Base-by-base conservation (phyloP, 2,797 vertebrate genomes). In the Lepidocolaptes lacrymiger region DNA sequence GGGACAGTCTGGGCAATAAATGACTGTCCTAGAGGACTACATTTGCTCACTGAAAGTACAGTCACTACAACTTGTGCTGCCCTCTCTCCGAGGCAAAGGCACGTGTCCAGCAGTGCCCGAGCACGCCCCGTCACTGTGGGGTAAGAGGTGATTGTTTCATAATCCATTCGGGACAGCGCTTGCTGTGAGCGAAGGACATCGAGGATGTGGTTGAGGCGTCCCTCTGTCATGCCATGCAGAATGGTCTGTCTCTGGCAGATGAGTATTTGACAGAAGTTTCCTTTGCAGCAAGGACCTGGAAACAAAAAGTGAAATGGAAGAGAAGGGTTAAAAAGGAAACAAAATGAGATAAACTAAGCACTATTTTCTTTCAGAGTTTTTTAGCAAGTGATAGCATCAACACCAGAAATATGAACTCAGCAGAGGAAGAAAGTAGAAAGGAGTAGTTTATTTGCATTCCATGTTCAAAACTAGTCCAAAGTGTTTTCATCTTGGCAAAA, bases 141-240 rank as follows among this genome's bases (percentile, higher is more conserved):
- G 12, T 73, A n/a, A 0, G 97, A 95, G 17, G 54, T 85, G 63
- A 98, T 98, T 20, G 69, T 84, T 73, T 98, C 98, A 1, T 98
- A 98, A 23, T 97, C 97, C 88, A 43, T 51, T 6, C 93, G 95
- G 17, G 97, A 97, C 77, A 98, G 56, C 0, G 9, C 83, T 20
- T 91, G 95, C 48, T 93, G 93, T 0, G 98, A 96, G 48, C 97
- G 97, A 14, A 98, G 94, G 32, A 97, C 92, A 0, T 98, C 98
- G 0, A 98, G 94, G 36, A 97, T 46, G 36, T 95, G 95, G 93
- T 98, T 98, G 63, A 98, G 95, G 7, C 95, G 95, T 8, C 98
- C 98, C 73, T 98, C 98, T 10, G 98, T 98, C 97, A 98, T 98
- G 66, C 77, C 85, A 14, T 49, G 91, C 55, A 98, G 83, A 21